Conservation (phyloP, 2,888 invertebrate species). For the Ectemnius cavifrons region DNA sequence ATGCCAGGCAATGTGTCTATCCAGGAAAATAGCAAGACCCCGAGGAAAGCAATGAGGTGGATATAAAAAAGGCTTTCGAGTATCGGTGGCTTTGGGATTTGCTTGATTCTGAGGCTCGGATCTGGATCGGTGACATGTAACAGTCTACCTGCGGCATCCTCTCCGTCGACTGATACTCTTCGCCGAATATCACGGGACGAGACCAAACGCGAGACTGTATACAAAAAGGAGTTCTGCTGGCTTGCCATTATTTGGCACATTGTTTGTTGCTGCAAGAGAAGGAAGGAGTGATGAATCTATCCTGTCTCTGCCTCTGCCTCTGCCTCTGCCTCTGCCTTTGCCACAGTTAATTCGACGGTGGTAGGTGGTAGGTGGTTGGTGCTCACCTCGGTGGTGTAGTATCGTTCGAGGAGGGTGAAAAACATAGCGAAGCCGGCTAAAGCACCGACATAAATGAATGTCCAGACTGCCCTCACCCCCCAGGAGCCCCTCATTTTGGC, state of each 20-base stretch:
- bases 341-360: too few relatives aligned
- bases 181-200: constrained; percentile 77
- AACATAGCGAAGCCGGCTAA: constrained; percentile 80
- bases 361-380: too few relatives aligned
- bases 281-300: neutral
- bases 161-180: constrained; percentile 70
- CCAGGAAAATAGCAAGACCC: constrained; percentile 78
- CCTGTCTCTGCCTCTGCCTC: neutral
- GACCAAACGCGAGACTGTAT: constrained; percentile 80
- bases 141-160: constrained; percentile 62
- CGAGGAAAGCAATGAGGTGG: constrained; percentile 77
- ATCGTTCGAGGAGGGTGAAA: constrained; percentile 79
- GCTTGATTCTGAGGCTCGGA: constrained; percentile 70
- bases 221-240: constrained; percentile 76
- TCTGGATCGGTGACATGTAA: constrained; percentile 74
- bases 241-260: constrained; percentile 69
- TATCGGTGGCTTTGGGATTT: constrained; percentile 71
- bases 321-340: too few relatives aligned
- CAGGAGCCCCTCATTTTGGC: constrained; percentile 73
- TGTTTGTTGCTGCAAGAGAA: constrained; percentile 66
- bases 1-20: constrained; percentile 79
- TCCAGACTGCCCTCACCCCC: constrained; percentile 81
- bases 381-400: constrained; percentile 72
- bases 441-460: constrained; percentile 80
- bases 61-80: constrained; percentile 76